Conservation (phyloP, 2,113 vertebrate genomes). For the Protobothrops flavoviridis region DNA sequence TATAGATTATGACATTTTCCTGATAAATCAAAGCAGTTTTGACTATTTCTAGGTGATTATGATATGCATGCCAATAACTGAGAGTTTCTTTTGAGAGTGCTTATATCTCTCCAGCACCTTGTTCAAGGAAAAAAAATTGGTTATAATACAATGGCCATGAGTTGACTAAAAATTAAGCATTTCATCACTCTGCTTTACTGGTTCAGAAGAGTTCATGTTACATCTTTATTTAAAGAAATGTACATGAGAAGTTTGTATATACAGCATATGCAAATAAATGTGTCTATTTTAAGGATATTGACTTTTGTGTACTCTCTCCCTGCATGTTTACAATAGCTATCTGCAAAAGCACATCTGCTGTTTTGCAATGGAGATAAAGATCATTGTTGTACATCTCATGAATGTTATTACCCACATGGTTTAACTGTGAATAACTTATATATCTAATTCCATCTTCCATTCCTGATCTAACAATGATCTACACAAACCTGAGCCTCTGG, state of each 20-base stretch:
- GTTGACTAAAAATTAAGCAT: not conserved
- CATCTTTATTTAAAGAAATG: not conserved
- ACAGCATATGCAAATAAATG: not conserved
- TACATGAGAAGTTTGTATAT: not conserved
- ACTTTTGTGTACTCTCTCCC: not conserved
- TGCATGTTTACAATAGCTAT: not conserved
- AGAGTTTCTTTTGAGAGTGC: not conserved
- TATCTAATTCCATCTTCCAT: not conserved
- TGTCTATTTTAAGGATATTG: not conserved
- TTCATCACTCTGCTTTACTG: not conserved
- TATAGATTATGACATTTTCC: not conserved
- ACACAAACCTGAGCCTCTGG: not conserved
- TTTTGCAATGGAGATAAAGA: not conserved
- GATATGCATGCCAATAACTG: not conserved
- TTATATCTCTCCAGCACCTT: not conserved
- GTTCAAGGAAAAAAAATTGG: not conserved
- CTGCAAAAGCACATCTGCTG: not conserved
- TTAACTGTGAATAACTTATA: not conserved
- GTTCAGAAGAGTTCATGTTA: not conserved
- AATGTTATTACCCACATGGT: not conserved
- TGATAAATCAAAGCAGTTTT: not conserved
- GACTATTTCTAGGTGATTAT: not conserved
- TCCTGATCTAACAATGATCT: not conserved
- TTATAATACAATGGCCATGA: not conserved
- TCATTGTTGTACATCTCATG: not conserved